phyloP scores from a whole-genome alignment of 2,797 vertebrate genomes.

The Gorsachius magnificus region DNA sequence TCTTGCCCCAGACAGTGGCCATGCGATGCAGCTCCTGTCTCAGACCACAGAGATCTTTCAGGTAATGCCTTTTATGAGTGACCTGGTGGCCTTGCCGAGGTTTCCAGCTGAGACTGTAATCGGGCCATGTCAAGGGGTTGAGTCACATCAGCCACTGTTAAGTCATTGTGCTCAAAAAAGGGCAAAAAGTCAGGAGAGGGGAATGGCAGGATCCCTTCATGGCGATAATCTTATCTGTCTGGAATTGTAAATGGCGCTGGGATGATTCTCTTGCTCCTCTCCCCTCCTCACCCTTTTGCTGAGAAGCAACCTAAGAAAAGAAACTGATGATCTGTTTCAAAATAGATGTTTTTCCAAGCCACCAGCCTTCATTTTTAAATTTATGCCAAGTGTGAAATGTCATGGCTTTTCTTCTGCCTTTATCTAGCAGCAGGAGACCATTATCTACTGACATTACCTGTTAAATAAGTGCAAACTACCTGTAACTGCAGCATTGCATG shows the following conservation, averaged over 20 bases:
- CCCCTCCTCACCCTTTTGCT: neutral
- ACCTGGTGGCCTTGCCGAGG: neutral
- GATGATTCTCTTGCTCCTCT: neutral
- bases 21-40: neutral
- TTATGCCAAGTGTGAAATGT: neutral
- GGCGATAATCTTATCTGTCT: neutral
- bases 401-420: neutral
- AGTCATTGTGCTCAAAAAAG: neutral
- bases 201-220: neutral
- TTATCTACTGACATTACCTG: neutral
- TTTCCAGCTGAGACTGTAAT: neutral
- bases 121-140: neutral
- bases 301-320: neutral
- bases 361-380: neutral
- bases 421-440: neutral
- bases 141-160: neutral
- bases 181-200: neutral
- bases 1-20: neutral
- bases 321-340: neutral
- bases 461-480: slow-evolving; percentile 47
- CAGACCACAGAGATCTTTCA: neutral
- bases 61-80: neutral
- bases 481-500: neutral
- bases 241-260: neutral
- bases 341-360: neutral